Evolutionary conservation across 23 tunicate species (phyloP), one percentile per base, ranked within the genome.

Genomic region (Diplosoma virens): DNA sequence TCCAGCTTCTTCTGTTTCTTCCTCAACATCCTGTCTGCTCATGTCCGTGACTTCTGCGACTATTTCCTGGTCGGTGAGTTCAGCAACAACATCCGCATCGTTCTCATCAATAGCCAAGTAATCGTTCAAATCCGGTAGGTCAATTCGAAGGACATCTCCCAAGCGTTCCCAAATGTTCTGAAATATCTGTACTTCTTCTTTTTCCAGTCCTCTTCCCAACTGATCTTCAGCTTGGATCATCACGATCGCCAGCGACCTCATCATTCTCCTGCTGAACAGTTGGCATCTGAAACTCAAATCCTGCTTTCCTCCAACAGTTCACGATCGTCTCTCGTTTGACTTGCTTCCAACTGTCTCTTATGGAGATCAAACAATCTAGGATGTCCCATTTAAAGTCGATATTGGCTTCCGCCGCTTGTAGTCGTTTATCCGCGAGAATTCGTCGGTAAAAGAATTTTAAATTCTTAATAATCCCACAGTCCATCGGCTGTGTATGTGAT

Each of bases 231-330:
- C 50, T 41, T 41, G 50, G 50, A 41, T 41, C n/a, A n/a, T n/a
- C n/a, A n/a, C n/a, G n/a, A n/a, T n/a, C n/a, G n/a, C 50, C 50
- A 41, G 50, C 50, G 50, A 41, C 50, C 50, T 41, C 50, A 41
- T 41, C 50, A 41, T 41, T 41, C 50, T 41, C 50, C 50, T 14
- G 50, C 50, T 41, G 50, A 41, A 41, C 50, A 41, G 50, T 41
- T 41, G 50, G 50, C 50, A 41, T 41, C 50, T 41, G 50, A 41
- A 41, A 9, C 50, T 41, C 50, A 41, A 41, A 41, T 9, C 50
- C 50, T 41, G 50, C 50, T 41, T 41, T 41, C 50, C 50, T 41
- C 50, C 50, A 41, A n/a, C n/a, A n/a, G n/a, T n/a, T n/a, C n/a
- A n/a, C n/a, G n/a, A n/a, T n/a, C n/a, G n/a, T n/a, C n/a, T n/a